phyloP scores from a whole-genome alignment of 1,140 invertebrate genomes.

The Lucilia sericata region DNA sequence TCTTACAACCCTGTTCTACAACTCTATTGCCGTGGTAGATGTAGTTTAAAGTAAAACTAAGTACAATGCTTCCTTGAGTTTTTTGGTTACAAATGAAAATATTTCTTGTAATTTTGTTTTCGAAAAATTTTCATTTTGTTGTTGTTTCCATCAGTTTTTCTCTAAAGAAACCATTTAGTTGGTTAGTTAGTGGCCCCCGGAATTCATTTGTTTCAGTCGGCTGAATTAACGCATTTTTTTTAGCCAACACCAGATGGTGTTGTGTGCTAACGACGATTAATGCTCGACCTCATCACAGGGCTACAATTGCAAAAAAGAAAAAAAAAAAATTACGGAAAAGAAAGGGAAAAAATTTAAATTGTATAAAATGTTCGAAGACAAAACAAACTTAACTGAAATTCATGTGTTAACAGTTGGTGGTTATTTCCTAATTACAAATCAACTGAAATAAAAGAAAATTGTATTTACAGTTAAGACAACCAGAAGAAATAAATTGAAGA shows the following conservation, averaged over 20 bases:
- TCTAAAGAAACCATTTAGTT: constrained; percentile 34
- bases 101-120: not conserved
- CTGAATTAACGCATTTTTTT: constrained; percentile 38
- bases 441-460: constrained; percentile 52
- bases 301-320: not conserved
- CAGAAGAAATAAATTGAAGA: not conserved
- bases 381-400: constrained; percentile 28
- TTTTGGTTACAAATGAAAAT: constrained; percentile 37
- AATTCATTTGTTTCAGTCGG: constrained; percentile 29
- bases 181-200: constrained; percentile 39
- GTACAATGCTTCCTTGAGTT: not conserved
- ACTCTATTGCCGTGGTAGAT: not conserved
- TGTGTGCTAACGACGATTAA: constrained; percentile 38
- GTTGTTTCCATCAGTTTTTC: not conserved
- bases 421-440: constrained; percentile 67
- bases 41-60: constrained; percentile 25
- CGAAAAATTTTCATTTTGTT: not conserved
- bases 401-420: constrained; percentile 58
- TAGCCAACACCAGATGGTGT: constrained; percentile 35
- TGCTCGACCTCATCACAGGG: constrained; percentile 36
- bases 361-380: not conserved
- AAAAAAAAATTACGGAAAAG: constrained; percentile 35
- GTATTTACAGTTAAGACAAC: constrained; percentile 1
- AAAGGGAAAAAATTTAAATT: not conserved
- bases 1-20: not conserved